Conservation (phyloP, 2,888 invertebrate species). For the Melikaiella ostensackeni region DNA sequence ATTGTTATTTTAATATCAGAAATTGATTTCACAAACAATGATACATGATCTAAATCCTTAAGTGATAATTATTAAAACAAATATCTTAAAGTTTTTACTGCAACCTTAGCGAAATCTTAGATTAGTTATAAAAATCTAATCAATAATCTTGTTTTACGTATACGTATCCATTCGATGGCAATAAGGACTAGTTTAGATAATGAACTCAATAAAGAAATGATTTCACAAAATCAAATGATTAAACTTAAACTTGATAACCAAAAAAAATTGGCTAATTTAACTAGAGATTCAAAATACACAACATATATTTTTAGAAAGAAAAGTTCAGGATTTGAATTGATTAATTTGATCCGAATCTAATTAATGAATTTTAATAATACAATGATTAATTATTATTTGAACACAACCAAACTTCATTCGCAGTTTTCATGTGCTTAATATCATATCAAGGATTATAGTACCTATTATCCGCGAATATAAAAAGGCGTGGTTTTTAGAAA, state of each 20-base stretch:
- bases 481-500: neutral
- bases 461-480: neutral
- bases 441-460: neutral
- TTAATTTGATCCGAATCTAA: neutral
- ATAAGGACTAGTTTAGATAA: neutral
- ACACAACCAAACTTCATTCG: neutral
- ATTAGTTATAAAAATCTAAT: neutral
- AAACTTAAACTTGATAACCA: neutral
- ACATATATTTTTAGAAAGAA: neutral
- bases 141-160: neutral
- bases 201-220: neutral
- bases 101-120: neutral
- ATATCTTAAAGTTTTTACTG: neutral
- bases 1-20: neutral
- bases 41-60: neutral
- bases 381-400: neutral
- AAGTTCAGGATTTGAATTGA: neutral
- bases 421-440: neutral
- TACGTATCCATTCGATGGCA: neutral
- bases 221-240: neutral
- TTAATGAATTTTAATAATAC: neutral
- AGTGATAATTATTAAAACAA: neutral
- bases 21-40: neutral
- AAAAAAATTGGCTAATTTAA: neutral
- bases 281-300: neutral